Evolutionary conservation across 1,140 invertebrate genomes (phyloP).

Genomic region (Phymorhynchus buccinoides): DNA sequence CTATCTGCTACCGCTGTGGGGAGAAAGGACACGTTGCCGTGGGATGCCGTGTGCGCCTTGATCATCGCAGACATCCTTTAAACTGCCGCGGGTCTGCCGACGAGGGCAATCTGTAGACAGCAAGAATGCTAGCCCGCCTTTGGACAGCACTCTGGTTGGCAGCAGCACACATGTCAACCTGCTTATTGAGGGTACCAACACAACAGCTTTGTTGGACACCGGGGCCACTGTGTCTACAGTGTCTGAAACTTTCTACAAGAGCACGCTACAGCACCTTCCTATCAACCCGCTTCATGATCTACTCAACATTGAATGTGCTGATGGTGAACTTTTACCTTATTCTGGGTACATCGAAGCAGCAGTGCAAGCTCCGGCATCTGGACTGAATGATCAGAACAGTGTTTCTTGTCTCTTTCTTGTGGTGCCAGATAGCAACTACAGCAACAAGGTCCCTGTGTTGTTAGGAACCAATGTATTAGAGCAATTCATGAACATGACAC

Average conservation of each 20-base stretch:
- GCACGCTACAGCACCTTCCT: neutral
- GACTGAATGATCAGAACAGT: neutral
- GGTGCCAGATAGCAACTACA: slow-evolving; percentile 1
- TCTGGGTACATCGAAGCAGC: neutral
- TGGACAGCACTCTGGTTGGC: neutral
- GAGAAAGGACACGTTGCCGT: too few species aligned
- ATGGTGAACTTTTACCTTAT: neutral
- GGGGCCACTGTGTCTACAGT: neutral
- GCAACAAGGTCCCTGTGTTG: neutral
- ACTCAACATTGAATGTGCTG: neutral
- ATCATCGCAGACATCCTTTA: too few species aligned
- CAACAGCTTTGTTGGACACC: slow-evolving; percentile 8
- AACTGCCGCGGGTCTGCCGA: neutral
- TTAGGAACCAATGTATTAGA: too few species aligned
- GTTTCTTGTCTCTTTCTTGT: neutral
- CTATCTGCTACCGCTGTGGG: too few species aligned
- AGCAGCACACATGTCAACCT: neutral
- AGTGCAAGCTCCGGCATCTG: neutral
- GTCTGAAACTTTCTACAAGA: neutral
- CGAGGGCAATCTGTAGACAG: neutral
- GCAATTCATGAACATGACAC: too few species aligned
- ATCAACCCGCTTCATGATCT: neutral
- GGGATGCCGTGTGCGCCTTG: too few species aligned
- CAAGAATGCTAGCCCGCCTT: neutral
- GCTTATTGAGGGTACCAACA: neutral